Base-by-base conservation (phyloP, 2,888 invertebrate genomes). In the Allophyes oxyacanthae region DNA sequence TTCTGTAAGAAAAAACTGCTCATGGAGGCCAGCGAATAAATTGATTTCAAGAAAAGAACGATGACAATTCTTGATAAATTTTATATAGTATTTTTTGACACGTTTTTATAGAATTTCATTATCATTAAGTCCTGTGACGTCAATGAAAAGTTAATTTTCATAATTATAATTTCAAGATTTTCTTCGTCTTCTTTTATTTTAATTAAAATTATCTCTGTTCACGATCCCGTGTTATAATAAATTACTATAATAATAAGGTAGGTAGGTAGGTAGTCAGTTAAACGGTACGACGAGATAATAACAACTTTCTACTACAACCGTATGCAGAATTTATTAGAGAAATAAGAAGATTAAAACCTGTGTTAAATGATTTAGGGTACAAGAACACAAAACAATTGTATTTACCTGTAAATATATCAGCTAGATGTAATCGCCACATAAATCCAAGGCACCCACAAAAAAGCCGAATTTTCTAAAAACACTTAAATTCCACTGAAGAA, bases 331-430 rank as follows among this genome's bases (percentile, higher is more conserved):
- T 32, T 11, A 33, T 32, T 40, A 20, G 14, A 28, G 5, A 11
- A 48, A 45, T 30, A 26, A 36, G 28, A 33, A 33, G 25, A 30
- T 20, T 20, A 20, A n/a, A 20, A 20, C 20, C 20, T 4, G 4
- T 20, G 20, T 20, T 20, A 20, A 3, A 3, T 20, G 20, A 20
- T 3, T 3, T 20, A 20, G 4, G 2, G 20, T 20, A 20, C 20
- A 14, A 41, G 28, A 38, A 26, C 6, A 34, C 38, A 42, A 38
- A 10, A 0, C 10, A 53, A 28, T 36, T 5, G 5, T 44, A 59
- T 38, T 52, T 71, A 67, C 67, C 67, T 71, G 72, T 41, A 71
- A 60, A 8, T 45, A n/a, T 32, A 44, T 54, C 54, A 38, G 43
- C 54, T 34, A 59, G 7, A 40, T 43, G 25, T 40, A 13, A 36